Evolutionary conservation across 2,888 invertebrate genomes (phyloP).

Genomic region (Diaphora mendica): DNA sequence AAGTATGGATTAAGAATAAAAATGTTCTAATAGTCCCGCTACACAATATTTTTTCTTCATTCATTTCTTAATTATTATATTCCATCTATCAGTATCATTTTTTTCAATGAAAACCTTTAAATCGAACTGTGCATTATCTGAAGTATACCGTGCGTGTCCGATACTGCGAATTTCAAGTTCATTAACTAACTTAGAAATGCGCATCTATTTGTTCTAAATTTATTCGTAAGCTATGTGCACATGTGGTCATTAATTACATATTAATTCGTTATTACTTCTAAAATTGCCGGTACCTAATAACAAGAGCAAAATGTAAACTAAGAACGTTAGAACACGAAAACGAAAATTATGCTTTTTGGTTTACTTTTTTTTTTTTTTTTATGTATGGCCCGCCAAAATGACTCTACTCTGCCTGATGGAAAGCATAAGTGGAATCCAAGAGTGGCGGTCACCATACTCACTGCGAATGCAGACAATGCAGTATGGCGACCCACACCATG

Average conservation of each 20-base stretch:
- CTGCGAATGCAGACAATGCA: too few species aligned
- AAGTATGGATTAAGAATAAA: too few species aligned
- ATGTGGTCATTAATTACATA: conserved; percentile 21
- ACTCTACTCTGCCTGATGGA: too few species aligned
- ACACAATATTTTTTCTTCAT: too few species aligned
- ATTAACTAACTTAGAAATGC: conserved; percentile 62
- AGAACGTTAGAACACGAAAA: not conserved
- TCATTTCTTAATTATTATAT: not conserved
- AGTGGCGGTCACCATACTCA: too few species aligned
- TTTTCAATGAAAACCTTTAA: conserved; percentile 12
- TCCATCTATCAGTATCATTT: not conserved
- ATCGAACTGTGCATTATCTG: conserved; percentile 37
- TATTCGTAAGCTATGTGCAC: conserved; percentile 50
- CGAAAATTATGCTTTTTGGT: not conserved
- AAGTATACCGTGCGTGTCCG: conserved; percentile 38
- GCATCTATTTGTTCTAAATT: conserved; percentile 39
- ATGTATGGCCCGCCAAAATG: too few species aligned
- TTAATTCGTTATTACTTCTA: conserved; percentile 49
- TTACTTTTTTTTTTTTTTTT: too few species aligned
- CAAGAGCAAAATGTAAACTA: too few species aligned
- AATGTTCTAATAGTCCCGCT: too few species aligned
- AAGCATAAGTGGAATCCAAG: too few species aligned
- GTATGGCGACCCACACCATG: too few species aligned
- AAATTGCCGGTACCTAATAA: too few species aligned
- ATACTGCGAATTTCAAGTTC: conserved; percentile 59